phyloP scores from a whole-genome alignment of 2,888 invertebrate species.

The Agonopterix arenella region DNA sequence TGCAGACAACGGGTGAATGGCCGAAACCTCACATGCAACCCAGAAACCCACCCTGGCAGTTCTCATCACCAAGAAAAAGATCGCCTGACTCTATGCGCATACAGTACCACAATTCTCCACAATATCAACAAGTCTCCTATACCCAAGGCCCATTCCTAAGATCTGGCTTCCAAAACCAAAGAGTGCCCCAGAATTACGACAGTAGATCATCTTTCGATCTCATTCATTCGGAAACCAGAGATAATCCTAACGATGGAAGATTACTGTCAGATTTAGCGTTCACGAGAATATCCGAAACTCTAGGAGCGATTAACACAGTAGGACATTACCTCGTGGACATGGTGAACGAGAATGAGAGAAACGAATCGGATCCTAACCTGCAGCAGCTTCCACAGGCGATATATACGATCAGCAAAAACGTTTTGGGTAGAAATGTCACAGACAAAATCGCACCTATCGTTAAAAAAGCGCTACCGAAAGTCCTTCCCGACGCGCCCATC shows the following conservation, averaged over 20 bases:
- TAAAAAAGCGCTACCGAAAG: slow-evolving; percentile 59
- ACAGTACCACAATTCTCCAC: slow-evolving; percentile 19
- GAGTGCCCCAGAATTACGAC: slow-evolving; percentile 34
- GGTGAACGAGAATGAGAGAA: slow-evolving; percentile 73
- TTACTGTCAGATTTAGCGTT: slow-evolving; percentile 79
- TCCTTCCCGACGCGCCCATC: slow-evolving; percentile 60
- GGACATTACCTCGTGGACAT: slow-evolving; percentile 91
- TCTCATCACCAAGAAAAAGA: slow-evolving; percentile 60
- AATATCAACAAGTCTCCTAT: slow-evolving; percentile 19
- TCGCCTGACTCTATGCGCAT: slow-evolving; percentile 38
- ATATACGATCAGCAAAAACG: slow-evolving; percentile 88
- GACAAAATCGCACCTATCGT: slow-evolving; percentile 87
- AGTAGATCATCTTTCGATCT: slow-evolving; percentile 38
- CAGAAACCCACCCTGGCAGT: slow-evolving; percentile 58
- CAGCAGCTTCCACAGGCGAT: slow-evolving; percentile 81
- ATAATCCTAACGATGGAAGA: slow-evolving; percentile 59
- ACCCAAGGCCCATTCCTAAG: slow-evolving; percentile 26
- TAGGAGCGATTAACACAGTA: slow-evolving; percentile 90
- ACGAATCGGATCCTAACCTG: slow-evolving; percentile 57
- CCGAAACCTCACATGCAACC: slow-evolving; percentile 40
- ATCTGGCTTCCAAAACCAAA: slow-evolving; percentile 9
- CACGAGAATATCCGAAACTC: slow-evolving; percentile 78
- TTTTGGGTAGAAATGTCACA: slow-evolving; percentile 84
- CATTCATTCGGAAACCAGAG: slow-evolving; percentile 35
- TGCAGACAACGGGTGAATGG: slow-evolving; percentile 43